Percentiles rank a stretch among this genome's conserved stretches.
Conservation (phyloP, 1,140 invertebrate genomes). For the Bathynomus jamesi region DNA sequence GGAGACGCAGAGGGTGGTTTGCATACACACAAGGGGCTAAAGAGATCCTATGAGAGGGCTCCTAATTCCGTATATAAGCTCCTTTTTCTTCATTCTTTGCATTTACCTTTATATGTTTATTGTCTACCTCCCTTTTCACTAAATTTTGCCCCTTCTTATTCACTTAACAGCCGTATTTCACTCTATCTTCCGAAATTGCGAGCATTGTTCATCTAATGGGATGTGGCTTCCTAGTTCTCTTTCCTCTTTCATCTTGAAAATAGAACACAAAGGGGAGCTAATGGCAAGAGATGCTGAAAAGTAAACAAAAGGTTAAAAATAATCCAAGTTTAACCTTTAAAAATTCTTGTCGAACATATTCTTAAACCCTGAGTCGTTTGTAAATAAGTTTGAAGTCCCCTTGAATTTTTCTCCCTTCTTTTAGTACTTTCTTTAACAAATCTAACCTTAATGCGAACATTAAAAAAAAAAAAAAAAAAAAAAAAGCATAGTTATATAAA, state of each 20-base stretch:
- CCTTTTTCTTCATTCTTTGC: background rate
- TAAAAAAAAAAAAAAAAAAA: no score
- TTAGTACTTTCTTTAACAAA: no score
- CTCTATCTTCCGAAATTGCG: background rate
- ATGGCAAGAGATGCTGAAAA: background rate
- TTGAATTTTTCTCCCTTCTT: no score
- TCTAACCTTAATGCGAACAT: no score
- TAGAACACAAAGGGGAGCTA: background rate
- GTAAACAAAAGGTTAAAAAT: slow-evolving; percentile 1
- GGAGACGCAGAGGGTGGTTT: background rate
- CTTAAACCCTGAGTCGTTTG: no score
- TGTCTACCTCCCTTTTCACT: background rate
- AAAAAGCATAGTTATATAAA: no score
- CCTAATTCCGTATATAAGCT: background rate
- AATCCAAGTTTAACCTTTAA: background rate
- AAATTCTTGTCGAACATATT: no score
- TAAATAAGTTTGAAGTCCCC: no score
- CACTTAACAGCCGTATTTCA: background rate
- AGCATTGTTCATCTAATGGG: background rate
- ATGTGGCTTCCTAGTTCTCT: background rate
- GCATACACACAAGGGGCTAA: background rate
- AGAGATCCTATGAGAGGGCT: background rate
- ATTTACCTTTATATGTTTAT: background rate
- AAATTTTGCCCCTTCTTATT: background rate
- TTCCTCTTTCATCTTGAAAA: background rate